Percentiles rank a stretch among this genome's conserved stretches.
phyloP scores from a whole-genome alignment of 2,888 invertebrate genomes.

The Arctia plantaginis region DNA sequence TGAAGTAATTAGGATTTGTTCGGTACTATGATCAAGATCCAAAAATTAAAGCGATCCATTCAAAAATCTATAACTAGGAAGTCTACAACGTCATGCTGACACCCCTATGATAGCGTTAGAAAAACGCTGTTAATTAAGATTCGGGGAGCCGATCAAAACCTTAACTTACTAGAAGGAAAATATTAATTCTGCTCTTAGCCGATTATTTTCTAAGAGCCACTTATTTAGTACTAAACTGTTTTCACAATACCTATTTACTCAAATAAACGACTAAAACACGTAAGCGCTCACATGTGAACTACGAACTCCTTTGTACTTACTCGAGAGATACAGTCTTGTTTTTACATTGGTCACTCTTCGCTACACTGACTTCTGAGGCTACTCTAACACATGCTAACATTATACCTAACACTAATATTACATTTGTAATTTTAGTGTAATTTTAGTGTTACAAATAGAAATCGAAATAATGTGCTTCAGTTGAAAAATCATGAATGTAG shows the following conservation, averaged over 20 bases:
- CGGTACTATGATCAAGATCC: background rate
- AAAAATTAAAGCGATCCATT: background rate
- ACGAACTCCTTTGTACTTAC: constrained; percentile 77
- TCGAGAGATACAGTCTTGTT: constrained; percentile 80
- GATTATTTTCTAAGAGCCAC: background rate
- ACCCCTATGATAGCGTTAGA: background rate
- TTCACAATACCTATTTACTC: background rate
- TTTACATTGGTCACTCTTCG: constrained; percentile 78
- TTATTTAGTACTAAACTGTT: background rate
- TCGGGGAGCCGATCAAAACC: background rate
- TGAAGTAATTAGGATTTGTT: background rate
- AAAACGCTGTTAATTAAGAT: background rate
- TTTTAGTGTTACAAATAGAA: constrained; percentile 10
- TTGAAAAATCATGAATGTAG: background rate
- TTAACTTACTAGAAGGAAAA: background rate
- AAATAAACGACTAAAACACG: constrained; percentile 4
- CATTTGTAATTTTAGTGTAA: too few species aligned
- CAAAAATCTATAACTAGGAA: background rate
- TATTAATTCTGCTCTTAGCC: background rate
- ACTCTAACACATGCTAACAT: constrained; percentile 40
- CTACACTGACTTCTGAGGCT: constrained; percentile 42
- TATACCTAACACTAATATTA: constrained; percentile 32
- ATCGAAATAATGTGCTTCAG: background rate
- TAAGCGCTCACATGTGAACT: constrained; percentile 31
- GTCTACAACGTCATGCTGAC: background rate